Evolutionary conservation across 2,797 vertebrate genomes (phyloP), one percentile per base, ranked within the genome.

Genomic region (Eptatretus atami): DNA sequence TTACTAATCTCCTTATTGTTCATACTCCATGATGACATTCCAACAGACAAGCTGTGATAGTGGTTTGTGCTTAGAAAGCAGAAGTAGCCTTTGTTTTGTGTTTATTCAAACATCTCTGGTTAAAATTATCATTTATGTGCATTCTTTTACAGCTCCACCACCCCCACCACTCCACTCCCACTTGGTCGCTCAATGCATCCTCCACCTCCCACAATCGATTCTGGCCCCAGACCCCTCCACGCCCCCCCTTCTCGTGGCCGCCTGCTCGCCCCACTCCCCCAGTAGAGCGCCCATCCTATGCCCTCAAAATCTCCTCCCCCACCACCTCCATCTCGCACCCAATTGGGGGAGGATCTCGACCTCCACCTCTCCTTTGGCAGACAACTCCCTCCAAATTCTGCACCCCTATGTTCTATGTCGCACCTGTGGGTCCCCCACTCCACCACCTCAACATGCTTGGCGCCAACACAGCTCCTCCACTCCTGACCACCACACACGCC

Each of bases 351-450:
- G 79, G 82, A 64, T 67, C 73, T 1, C 77, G 80, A 25, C 79
- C 81, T 52, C 74, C 81, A 63, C 82, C 82, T n/a, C 81, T 53
- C 31, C 81, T 82, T 83, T 15, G 75, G 71, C 64, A 73, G 66
- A 24, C 4, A 69, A 1, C 68, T 65, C 1, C 71, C 73, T 44
- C 70, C 68, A 1, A 2, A 64, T n/a, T 10, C 63, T 68, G 52
- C 24, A 67, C 67, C 1, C 15, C 52, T 25, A 67, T 4, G 69
- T 53, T 57, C 63, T 15, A 15, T 63, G 55, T 53, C 10, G 69
- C 9, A 69, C 69, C 69, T n/a, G 67, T 70, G 69, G 55, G 14
- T 19, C 67, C 52, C 52, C 11, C 65, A 67, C 24, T 14, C 19
- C 57, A 65, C 11, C 64, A 73, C 75, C 71, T 60, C 66, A n/a